Base-by-base conservation (phyloP, 2,797 vertebrate genomes). In the Graptemys geographica region DNA sequence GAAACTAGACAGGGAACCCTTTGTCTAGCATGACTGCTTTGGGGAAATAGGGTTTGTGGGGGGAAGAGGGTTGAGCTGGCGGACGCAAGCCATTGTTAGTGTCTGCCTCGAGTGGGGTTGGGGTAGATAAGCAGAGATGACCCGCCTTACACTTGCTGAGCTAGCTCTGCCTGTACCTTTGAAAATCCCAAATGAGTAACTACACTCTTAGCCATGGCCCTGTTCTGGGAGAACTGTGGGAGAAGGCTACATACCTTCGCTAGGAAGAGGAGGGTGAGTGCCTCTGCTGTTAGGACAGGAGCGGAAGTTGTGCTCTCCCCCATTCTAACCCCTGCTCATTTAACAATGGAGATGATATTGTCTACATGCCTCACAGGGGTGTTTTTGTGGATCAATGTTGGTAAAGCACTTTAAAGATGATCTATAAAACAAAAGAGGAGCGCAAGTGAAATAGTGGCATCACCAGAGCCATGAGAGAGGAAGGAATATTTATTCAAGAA, bases 261-360 rank as follows among this genome's bases (percentile, higher is more conserved):
- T 31, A 53, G 78, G 56, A 55, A 80, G 80, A 85, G 57, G 28
- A 90, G 56, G 79, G 41, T 72, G 18, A 0, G 0, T 37, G 51
- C 19, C 87, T 8, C 11, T 86, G 49, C n/a, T 81, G 51, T 59
- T 55, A 86, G 49, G 41, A 52, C 3, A 27, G 83, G 69, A 92
- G 15, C 8, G 8, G 62, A 89, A 95, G 84, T 74, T 82, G 83
- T 33, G 81, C 59, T 37, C 31, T 81, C 90, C 84, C 52, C 79
- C 6, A 31, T 23, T 19, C 7, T 57, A 91, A 69, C 37, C 80
- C 78, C 86, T 62, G 56, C 41, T 85, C 72, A 27, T 84, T 41
- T 10, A 49, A 94, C 79, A 96, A 86, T 16, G 93, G 62, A 95
- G 94, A 28, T 86, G 86, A 21, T 92, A 94, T 97, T 96, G 91